Evolutionary conservation across 2,113 vertebrate genomes (phyloP), one percentile per base, ranked within the genome.

Genomic region (Camelus bactrianus): DNA sequence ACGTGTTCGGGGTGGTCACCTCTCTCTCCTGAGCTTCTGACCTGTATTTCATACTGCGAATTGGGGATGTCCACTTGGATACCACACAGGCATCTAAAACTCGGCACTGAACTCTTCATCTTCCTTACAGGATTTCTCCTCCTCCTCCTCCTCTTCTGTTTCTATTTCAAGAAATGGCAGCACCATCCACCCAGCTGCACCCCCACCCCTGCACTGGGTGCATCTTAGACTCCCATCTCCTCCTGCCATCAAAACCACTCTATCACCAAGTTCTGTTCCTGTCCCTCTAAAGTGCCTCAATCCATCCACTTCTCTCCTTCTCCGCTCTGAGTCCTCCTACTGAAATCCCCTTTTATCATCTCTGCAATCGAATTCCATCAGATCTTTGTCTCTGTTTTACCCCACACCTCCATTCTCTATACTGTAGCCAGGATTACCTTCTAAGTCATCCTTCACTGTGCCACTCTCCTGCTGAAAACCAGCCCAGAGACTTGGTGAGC

Each of bases 161-260:
- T 94, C n/a, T 76, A 17, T 80, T 91, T 90, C 46, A 72, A 69
- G 50, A 77, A 50, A 72, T 12, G 48, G 9, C 46, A 26, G 46
- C 10, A 11, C 54, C 24, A 13, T 58, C 12, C 20, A 87, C 19
- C 50, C 48, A 60, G 30, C 62, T 30, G 42, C 50, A 54, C 26
- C 42, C 46, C 30, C 16, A 7, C 8, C 24, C 20, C 24, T 11
- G 48, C 35, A 13, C 46, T 26, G 15, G 19, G 26, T 3, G 52
- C 9, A 14, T 64, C 60, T 56, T 22, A n/a, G 65, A 70, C 16
- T 1, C 20, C 50, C 9, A 1, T 4, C 70, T 22, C 16, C 60
- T 48, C 60, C 73, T 64, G 42, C 9, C 35, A 28, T 69, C 42
- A 15, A 15, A 62, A 35, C 13, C 24, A 11, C 72, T 54, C 28